phyloP scores from a whole-genome alignment of 2,888 invertebrate species.

The Mimas tiliae region DNA sequence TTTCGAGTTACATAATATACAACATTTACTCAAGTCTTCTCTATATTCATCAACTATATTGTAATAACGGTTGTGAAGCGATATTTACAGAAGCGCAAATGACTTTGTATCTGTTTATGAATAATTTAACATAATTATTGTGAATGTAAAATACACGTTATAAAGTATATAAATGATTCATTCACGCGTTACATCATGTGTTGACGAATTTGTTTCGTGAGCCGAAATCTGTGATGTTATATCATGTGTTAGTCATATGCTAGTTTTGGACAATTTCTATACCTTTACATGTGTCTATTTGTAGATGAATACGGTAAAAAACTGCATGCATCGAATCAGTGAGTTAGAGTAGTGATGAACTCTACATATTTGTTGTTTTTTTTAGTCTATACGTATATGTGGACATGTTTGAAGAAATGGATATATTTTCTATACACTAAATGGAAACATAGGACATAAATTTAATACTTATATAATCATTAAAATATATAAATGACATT shows the following conservation, averaged over 20 bases:
- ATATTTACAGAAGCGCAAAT: too few species aligned
- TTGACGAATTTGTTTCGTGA: not conserved
- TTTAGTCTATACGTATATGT: not conserved
- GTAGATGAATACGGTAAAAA: not conserved
- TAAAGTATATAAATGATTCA: conserved; percentile 10
- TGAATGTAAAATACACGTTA: conserved; percentile 18
- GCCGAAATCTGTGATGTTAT: conserved; percentile 8
- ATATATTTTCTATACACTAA: not conserved
- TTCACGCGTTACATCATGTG: conserved; percentile 18
- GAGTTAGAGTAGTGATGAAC: not conserved
- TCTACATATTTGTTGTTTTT: not conserved
- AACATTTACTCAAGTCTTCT: too few species aligned
- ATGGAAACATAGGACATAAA: too few species aligned
- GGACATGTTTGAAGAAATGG: too few species aligned
- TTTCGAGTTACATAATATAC: too few species aligned
- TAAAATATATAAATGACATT: too few species aligned
- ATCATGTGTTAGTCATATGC: conserved; percentile 12
- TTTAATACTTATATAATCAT: too few species aligned
- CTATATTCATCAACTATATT: too few species aligned
- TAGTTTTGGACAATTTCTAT: not conserved
- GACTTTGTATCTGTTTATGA: conserved; percentile 18
- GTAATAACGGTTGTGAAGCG: not conserved
- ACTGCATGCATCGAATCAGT: not conserved
- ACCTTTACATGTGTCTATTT: not conserved
- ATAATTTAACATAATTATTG: conserved; percentile 7